Base-by-base conservation (phyloP, 35 echinoderm and acorn worm species). In the Ophioderma brevispina region DNA sequence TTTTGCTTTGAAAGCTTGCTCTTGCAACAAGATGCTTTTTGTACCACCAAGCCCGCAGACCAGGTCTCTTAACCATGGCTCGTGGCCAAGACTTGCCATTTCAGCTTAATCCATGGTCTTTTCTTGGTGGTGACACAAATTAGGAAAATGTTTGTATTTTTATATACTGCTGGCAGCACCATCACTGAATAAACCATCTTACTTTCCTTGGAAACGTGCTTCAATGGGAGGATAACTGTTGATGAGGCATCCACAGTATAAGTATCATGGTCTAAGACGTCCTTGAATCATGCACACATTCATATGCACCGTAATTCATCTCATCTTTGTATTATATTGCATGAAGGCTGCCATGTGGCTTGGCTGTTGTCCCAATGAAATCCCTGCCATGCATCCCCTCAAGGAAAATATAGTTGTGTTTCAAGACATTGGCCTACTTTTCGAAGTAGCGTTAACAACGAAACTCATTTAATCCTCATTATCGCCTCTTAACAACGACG, bases 341-440 rank as follows among this genome's bases (percentile, higher is more conserved):
- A 82, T n/a, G 82, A 81, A 1, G 88, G 88, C 31, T 91, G 89
- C 14, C 84, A 37, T 1, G 89, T 84, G 38, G 80, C 80, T 77
- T 91, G 89, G 2, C 34, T 64, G 21, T 75, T 91, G 32, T 52
- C 64, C 89, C 89, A 91, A 43, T 91, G 89, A 77, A 82, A 83
- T 1, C 84, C 64, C 5, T 86, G 84, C 18, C 32, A 23, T n/a
- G 31, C 31, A 21, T 75, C 76, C 84, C 28, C 76, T n/a, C 55
- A 37, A 28, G 19, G 34, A 86, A 70, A 86, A 86, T 75, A 38
- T 86, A 86, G 50, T 86, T 86, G 34, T n/a, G n/a, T n/a, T n/a
- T n/a, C n/a, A n/a, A n/a, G n/a, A n/a, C n/a, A n/a, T n/a, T n/a
- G n/a, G n/a, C n/a, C n/a, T n/a, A n/a, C n/a, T n/a, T n/a, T n/a